Conservation (phyloP, 2,888 invertebrate genomes). For the Exocentrus adspersus region DNA sequence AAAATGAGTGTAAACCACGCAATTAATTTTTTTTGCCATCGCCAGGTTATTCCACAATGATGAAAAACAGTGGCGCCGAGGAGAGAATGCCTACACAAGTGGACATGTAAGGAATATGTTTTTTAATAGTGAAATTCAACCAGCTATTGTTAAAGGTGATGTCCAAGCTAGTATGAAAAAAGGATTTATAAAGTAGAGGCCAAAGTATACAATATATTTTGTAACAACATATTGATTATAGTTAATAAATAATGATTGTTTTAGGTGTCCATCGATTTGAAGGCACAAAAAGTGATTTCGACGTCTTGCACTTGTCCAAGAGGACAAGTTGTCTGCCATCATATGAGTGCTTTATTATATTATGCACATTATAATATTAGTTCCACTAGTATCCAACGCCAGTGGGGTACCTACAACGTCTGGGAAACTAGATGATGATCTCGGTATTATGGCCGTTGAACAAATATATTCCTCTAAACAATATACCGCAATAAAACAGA, state of each 20-base stretch:
- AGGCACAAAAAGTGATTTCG: neutral
- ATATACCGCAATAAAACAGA: neutral
- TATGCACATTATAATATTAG: constrained; percentile 15
- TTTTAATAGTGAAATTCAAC: neutral
- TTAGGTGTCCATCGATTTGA: neutral
- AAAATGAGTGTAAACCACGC: neutral
- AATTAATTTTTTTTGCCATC: neutral
- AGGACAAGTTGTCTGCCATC: constrained; percentile 5
- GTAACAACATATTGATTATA: neutral
- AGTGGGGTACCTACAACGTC: neutral
- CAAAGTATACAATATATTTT: neutral
- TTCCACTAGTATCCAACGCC: neutral
- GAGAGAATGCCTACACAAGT: constrained; percentile 18
- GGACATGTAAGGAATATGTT: constrained; percentile 17
- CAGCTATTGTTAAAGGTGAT: constrained; percentile 6
- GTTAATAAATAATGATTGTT: neutral
- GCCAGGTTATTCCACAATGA: constrained; percentile 5
- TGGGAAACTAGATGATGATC: neutral
- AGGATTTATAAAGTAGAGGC: constrained; percentile 3
- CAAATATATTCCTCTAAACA: neutral
- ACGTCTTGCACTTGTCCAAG: neutral
- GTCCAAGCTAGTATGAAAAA: constrained; percentile 21
- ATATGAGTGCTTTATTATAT: neutral
- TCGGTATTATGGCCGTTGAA: neutral
- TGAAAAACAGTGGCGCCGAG: constrained; percentile 6